Evolutionary conservation across 2,888 invertebrate genomes (phyloP), one percentile per base, ranked within the genome.

Genomic region (Micoletzkya japonica): DNA sequence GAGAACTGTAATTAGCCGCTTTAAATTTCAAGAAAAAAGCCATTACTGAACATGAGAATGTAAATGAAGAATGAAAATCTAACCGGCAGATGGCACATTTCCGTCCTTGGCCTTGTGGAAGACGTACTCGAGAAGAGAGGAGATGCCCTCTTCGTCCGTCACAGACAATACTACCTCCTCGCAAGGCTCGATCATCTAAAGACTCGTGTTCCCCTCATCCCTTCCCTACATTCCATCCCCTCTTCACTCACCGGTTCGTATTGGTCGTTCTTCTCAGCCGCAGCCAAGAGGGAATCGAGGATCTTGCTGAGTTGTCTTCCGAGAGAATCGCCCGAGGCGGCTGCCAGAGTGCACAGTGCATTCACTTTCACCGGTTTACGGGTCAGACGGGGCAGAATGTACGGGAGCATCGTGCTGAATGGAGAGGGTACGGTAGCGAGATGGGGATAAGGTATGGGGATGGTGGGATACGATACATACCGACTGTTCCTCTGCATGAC

Each of bases 401-500:
- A 96, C 0, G 97, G 97, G 78, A 98, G 88, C 70, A 97, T 95
- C 0, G 94, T 71, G 37, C 95, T 70, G 44, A 37, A 73, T 36
- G 54, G 44, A 44, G 10, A 44, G 10, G 20, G 10, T 14, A 20
- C 10, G 2, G 26, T n/a, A n/a, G 17, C 7, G n/a, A n/a, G n/a
- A n/a, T n/a, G n/a, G n/a, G n/a, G n/a, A n/a, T n/a, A n/a, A n/a
- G n/a, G n/a, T n/a, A n/a, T n/a, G n/a, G n/a, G n/a, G n/a, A n/a
- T n/a, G n/a, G n/a, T n/a, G n/a, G n/a, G n/a, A n/a, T n/a, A n/a
- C 4, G 36, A 37, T 39, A 70, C 54, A 20, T 72, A 74, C 71
- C 72, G 68, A 79, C 95, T 94, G 88, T 96, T 97, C 71, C 96
- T 93, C 20, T 93, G 91, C 94, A 98, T 95, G 52, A 98, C 93